Base-by-base conservation (phyloP, 2,113 vertebrate genomes). In the Ancistrus triradiatus region DNA sequence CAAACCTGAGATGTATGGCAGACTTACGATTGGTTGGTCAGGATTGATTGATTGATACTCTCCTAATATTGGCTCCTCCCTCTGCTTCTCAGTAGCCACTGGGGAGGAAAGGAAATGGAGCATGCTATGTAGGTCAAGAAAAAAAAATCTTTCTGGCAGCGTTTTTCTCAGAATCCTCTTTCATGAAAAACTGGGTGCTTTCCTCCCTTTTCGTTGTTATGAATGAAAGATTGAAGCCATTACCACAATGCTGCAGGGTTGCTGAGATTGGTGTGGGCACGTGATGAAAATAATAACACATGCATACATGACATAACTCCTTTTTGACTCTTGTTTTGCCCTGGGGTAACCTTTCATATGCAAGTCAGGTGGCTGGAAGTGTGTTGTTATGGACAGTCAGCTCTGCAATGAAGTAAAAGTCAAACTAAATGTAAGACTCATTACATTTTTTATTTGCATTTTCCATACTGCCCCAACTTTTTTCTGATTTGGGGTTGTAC, bases 81-180 rank as follows among this genome's bases (percentile, higher is more conserved):
- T 15, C 42, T 47, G n/a, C 4, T 31, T 22, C 25, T 22, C 6
- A 22, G 17, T 55, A 9, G 42, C 31, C 63, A 49, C 43, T 57
- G 21, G 42, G 52, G 28, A 49, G 14, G 22, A 49, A 10, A 21
- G 25, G 24, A 67, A 67, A 67, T 67, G 38, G 47, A 51, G 18
- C 65, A 68, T 68, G 48, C 18, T 52, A 68, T 59, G 56, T 68
- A 60, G 56, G 56, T 25, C 65, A 60, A 11, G 33, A 50, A 18
- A 52, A 59, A 51, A 57, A 40, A 33, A 4, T 64, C 14, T 53
- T 1, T 46, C 27, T 4, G 4, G 4, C 35, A 7, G 3, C 11
- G 3, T 64, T 17, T 10, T 47, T 18, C 9, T 35, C 7, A 14
- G 7, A 24, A 65, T 49, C 27, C 33, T 48, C 22, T 63, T 72